A percentile compares a stretch with the other conserved stretches of the same genome.
phyloP scores from a whole-genome alignment of 2,888 invertebrate genomes.

The Sepiola atlantica region DNA sequence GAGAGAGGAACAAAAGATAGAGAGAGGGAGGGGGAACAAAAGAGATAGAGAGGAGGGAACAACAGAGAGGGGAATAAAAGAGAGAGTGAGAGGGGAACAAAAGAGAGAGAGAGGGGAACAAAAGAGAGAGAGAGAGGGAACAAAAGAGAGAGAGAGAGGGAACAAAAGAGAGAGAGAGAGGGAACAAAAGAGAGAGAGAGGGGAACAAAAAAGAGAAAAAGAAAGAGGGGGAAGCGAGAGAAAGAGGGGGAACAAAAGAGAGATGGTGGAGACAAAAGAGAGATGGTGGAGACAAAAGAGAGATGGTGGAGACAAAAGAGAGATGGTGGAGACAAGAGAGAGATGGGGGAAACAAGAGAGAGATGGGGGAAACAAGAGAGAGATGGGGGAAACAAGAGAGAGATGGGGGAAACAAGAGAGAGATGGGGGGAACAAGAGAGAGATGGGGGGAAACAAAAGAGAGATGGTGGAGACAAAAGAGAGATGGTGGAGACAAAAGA shows the following conservation, averaged over 20 bases:
- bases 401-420: no score
- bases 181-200: neutral
- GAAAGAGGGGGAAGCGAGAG: no score
- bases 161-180: neutral
- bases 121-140: neutral
- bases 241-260: no score
- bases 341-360: no score
- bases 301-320: no score
- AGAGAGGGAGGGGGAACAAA: neutral
- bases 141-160: neutral
- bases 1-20: no score
- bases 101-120: neutral
- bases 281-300: no score
- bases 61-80: neutral
- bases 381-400: no score
- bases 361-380: no score
- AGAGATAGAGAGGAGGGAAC: neutral
- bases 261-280: no score
- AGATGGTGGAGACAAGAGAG: no score
- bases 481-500: neutral
- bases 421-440: neutral
- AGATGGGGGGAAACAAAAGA: neutral
- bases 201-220: no score
- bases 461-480: neutral
- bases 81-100: neutral